These are phyloP conservation scores for Ophion ellenae DNA, from an alignment of 2,888 invertebrate genomes.

Conservation along the genomic window DNA sequence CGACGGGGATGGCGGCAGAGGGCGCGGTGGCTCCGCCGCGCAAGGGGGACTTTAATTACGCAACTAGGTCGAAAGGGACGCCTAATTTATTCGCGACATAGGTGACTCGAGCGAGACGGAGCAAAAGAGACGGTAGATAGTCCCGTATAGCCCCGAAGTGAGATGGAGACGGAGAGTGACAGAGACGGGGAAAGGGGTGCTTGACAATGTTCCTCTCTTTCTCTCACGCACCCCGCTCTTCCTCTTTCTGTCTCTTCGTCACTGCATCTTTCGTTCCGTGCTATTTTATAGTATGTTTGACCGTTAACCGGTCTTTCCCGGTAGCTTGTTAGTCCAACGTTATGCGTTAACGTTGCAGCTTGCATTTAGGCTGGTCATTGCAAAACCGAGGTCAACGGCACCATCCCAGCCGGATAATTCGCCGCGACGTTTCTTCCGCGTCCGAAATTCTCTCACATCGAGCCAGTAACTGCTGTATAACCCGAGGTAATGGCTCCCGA, in stretches of 20 bases:
- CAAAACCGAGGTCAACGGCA: slow-evolving; percentile 77
- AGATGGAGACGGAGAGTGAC: slow-evolving; percentile 3
- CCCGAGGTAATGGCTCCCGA: slow-evolving; percentile 34
- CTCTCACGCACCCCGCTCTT: not conserved
- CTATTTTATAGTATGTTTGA: slow-evolving; percentile 31
- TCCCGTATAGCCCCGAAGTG: slow-evolving; percentile 20
- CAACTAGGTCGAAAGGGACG: slow-evolving; percentile 82
- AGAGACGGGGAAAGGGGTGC: slow-evolving; percentile 1
- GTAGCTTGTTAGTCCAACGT: slow-evolving; percentile 77
- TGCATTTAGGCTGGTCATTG: slow-evolving; percentile 23
- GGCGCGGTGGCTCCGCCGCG: slow-evolving; percentile 13
- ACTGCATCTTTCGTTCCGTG: not conserved
- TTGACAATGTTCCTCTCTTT: slow-evolving; percentile 15
- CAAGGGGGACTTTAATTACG: slow-evolving; percentile 80
- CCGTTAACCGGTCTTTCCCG: slow-evolving; percentile 60
- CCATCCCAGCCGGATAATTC: slow-evolving; percentile 69
- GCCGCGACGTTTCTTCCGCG: slow-evolving; percentile 69
- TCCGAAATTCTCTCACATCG: slow-evolving; percentile 56
- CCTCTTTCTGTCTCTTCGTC: slow-evolving; percentile 20
- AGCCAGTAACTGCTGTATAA: slow-evolving; percentile 12
- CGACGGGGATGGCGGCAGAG: not conserved
- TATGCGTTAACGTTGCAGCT: slow-evolving; percentile 77
- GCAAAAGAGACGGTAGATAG: slow-evolving; percentile 17
- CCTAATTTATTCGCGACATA: slow-evolving; percentile 82
- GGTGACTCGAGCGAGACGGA: slow-evolving; percentile 73